Conservation (phyloP, 37 sponge, comb jelly and placozoan species). For the Spongilla lacustris region DNA sequence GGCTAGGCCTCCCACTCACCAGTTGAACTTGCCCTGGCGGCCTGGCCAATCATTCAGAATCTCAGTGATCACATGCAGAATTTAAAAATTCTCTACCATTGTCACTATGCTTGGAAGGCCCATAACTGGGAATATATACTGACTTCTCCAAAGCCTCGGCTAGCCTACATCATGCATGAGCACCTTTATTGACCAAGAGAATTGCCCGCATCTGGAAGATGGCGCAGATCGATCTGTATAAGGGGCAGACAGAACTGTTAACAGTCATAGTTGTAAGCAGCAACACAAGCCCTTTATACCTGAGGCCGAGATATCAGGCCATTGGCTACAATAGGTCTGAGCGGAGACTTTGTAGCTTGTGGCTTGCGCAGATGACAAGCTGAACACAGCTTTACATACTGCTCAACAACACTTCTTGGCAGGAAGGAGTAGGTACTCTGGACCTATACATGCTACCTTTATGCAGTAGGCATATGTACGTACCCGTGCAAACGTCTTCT, state of each 20-base stretch:
- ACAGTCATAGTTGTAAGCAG: no score
- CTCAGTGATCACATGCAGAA: constrained; percentile 14
- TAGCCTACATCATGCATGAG: constrained; percentile 19
- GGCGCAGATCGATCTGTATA: no score
- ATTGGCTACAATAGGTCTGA: constrained; percentile 16
- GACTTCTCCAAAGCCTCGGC: not conserved
- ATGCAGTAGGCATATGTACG: no score
- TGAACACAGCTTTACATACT: no score
- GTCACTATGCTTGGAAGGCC: constrained; percentile 26
- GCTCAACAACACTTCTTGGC: no score
- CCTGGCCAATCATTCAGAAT: constrained; percentile 17
- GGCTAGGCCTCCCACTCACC: constrained; percentile 25
- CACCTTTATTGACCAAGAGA: not conserved
- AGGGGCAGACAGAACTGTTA: no score
- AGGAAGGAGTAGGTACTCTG: no score
- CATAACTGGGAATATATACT: constrained; percentile 23
- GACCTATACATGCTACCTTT: no score
- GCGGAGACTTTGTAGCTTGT: not conserved
- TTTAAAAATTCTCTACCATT: constrained; percentile 37
- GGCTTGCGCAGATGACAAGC: no score
- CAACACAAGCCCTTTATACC: not conserved
- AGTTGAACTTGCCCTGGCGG: constrained; percentile 21
- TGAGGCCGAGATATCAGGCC: not conserved
- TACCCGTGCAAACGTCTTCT: no score
- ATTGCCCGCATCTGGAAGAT: not conserved